Base-by-base conservation (phyloP, 2,888 invertebrate species). In the Bedellia somnulentella region DNA sequence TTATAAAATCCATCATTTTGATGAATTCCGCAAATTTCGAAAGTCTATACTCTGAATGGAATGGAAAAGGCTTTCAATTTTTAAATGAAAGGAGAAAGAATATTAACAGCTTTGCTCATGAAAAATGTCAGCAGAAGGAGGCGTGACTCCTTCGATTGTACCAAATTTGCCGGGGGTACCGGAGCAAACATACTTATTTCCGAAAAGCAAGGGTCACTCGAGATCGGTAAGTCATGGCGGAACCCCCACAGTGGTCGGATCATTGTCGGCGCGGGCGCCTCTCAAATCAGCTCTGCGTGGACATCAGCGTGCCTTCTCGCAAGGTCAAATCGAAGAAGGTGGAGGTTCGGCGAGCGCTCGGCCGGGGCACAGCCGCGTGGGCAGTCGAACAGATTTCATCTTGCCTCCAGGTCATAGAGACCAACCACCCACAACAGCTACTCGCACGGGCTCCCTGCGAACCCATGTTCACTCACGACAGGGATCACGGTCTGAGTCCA, bases 221-320 rank as follows among this genome's bases (percentile, higher is more conserved):
- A 81, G 92, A 38, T 91, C 91, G 45, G 84, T 89, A 43, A 92
- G 91, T 59, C 92, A 92, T 76, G 92, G 90, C 31, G 90, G 90
- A 35, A 75, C 73, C 34, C 70, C 66, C 37, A 77, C 55, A 57
- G 61, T 62, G 46, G 52, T 31, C 45, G 79, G 64, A 31, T 73
- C 66, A 33, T 45, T 52, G 30, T 25, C 31, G 21, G 55, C 63
- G 3, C 87, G 87, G 1, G 82, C 82, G 10, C 82, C 80, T 3
- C 79, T 91, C 47, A 90, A 88, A 55, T 84, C 85, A 2, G 80
- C 82, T 16, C 59, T 82, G 53, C 83, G 84, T 34, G 83, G 90
- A 2, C 91, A 92, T 52, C 89, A 89, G 54, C 80, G 91, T 35
- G 92, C 92, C 29, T 84, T 90, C 46, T 91, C 91, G 4, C 92